Percentiles rank a stretch among this genome's conserved stretches.
Evolutionary conservation across 2,113 vertebrate species (phyloP).

Genomic region (Menura novaehollandiae): DNA sequence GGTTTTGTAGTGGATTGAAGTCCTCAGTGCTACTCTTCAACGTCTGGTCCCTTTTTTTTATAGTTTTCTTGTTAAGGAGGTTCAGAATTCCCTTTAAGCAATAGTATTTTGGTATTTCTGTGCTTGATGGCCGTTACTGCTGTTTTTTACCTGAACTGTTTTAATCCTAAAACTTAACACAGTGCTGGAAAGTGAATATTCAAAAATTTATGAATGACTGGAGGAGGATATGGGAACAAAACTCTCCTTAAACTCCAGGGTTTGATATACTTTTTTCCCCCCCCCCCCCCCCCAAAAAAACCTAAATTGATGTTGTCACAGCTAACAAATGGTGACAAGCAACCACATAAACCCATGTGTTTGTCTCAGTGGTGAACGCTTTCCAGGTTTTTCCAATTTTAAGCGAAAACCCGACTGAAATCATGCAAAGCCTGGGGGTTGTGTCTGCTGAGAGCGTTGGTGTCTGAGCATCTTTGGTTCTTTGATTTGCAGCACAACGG

Average conservation of each 20-base stretch:
- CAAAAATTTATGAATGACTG: not conserved
- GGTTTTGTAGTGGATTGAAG: not conserved
- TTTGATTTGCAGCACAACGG: conserved; percentile 74
- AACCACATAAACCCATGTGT: not conserved
- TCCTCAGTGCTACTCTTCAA: not conserved
- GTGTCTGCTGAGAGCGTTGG: not conserved
- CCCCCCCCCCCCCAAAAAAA: no score
- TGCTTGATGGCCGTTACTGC: not conserved
- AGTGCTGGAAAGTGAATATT: not conserved
- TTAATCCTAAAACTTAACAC: not conserved
- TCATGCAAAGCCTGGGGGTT: not conserved
- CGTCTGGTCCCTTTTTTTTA: not conserved
- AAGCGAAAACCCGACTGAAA: not conserved
- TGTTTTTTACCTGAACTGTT: not conserved
- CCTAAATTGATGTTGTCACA: not conserved
- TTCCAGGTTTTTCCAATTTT: not conserved
- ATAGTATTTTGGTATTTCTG: not conserved
- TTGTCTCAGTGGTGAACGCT: not conserved
- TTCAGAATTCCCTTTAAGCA: not conserved
- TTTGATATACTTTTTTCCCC: fast-evolving
- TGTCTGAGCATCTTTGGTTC: conserved; percentile 64
- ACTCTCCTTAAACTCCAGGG: not conserved
- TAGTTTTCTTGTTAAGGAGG: not conserved
- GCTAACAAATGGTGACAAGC: not conserved
- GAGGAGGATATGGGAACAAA: not conserved